phyloP scores from a whole-genome alignment of 2,888 invertebrate genomes.

The Allolobophora icterica region DNA sequence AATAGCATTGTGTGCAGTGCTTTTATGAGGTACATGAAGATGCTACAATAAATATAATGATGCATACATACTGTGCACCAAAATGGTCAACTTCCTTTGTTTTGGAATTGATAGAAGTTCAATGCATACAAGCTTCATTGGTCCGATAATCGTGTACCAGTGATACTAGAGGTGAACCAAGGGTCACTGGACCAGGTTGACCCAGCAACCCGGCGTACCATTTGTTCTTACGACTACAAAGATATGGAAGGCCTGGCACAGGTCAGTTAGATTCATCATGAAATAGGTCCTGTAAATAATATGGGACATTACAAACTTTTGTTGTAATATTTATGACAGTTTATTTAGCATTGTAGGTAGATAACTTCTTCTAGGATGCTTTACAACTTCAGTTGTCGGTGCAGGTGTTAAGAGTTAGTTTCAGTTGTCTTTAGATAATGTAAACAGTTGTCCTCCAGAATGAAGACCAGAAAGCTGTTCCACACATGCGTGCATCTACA shows the following conservation, averaged over 20 bases:
- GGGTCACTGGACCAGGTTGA: conserved; percentile 90
- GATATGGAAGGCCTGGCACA: conserved; percentile 80
- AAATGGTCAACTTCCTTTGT: neutral
- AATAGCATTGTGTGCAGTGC: too few relatives aligned
- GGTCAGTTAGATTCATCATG: conserved; percentile 50
- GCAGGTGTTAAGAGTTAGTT: neutral
- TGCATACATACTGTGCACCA: neutral
- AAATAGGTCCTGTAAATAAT: neutral
- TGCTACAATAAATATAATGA: too few relatives aligned
- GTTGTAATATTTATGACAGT: neutral
- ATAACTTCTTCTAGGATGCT: neutral
- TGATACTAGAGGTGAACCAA: conserved; percentile 88
- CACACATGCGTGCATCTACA: neutral
- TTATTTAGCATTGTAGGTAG: neutral
- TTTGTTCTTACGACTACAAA: conserved; percentile 85
- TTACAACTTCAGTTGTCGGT: neutral
- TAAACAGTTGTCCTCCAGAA: neutral
- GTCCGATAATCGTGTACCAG: conserved; percentile 88
- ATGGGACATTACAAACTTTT: neutral
- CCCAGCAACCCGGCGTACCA: conserved; percentile 79
- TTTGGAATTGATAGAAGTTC: conserved; percentile 73
- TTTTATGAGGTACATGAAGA: too few relatives aligned
- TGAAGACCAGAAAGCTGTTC: neutral
- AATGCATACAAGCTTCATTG: conserved; percentile 94
- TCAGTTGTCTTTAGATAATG: neutral